These are phyloP conservation scores for Parnassius glacialis DNA, from an alignment of 2,888 invertebrate genomes.

Conservation along the genomic window DNA sequence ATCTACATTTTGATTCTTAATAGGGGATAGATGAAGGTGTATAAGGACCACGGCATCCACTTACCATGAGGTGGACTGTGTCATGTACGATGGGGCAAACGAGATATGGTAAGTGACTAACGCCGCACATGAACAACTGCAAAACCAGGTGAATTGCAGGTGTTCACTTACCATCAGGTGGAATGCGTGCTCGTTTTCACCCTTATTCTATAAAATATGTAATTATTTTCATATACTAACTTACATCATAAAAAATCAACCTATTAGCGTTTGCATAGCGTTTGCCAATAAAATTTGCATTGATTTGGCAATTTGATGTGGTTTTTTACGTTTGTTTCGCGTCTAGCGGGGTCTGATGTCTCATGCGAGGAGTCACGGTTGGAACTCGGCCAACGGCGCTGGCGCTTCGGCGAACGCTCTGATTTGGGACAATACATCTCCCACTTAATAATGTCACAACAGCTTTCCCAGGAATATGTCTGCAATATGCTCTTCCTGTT, in stretches of 20 bases:
- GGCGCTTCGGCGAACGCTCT: slow-evolving; percentile 31
- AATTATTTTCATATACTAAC: neutral
- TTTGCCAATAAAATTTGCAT: neutral
- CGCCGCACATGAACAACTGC: too few relatives aligned
- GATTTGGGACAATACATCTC: slow-evolving; percentile 31
- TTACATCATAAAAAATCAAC: slow-evolving; percentile 1
- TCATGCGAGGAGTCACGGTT: slow-evolving; percentile 24
- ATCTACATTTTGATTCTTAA: too few relatives aligned
- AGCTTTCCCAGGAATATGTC: slow-evolving; percentile 36
- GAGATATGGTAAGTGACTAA: too few relatives aligned
- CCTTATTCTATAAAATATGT: too few relatives aligned
- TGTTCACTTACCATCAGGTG: too few relatives aligned
- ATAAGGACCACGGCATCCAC: too few relatives aligned
- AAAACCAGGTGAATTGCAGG: too few relatives aligned
- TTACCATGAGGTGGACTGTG: too few relatives aligned
- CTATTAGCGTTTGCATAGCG: neutral
- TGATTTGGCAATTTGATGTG: slow-evolving; percentile 6
- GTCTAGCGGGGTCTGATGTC: slow-evolving; percentile 21
- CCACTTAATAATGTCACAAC: slow-evolving; percentile 35
- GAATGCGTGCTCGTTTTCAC: too few relatives aligned
- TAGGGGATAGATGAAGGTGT: too few relatives aligned
- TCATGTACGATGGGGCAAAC: too few relatives aligned
- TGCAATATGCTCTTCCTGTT: slow-evolving; percentile 32
- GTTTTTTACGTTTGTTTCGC: neutral
- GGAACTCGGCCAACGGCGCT: slow-evolving; percentile 44